Evolutionary conservation across 2,888 invertebrate species (phyloP).

Genomic region (Acronicta psi): DNA sequence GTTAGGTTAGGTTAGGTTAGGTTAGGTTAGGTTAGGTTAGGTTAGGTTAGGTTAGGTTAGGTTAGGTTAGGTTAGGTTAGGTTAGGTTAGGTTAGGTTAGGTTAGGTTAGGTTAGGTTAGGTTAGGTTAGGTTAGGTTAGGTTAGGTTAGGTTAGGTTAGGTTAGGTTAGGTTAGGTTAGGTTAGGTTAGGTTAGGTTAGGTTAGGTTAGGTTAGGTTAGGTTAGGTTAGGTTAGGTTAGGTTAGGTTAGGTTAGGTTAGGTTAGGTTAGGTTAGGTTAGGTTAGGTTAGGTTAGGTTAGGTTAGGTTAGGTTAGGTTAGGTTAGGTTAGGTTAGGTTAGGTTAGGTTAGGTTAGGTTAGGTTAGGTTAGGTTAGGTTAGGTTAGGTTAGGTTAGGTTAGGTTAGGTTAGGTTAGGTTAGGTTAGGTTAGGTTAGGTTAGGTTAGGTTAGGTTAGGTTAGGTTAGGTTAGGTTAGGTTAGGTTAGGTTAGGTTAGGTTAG

Average conservation of each 20-base stretch:
- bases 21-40: slow-evolving; percentile 35
- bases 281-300: neutral
- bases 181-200: neutral
- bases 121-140: neutral
- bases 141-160: neutral
- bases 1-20: slow-evolving; percentile 39
- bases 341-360: too few species aligned
- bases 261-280: slow-evolving; percentile 1
- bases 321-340: too few species aligned
- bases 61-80: neutral
- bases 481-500: too few species aligned
- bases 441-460: too few species aligned
- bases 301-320: too few species aligned
- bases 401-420: too few species aligned
- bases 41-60: slow-evolving; percentile 34
- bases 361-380: too few species aligned
- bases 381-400: too few species aligned
- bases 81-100: neutral
- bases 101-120: neutral
- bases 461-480: too few species aligned
- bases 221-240: neutral
- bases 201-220: neutral
- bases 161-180: neutral
- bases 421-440: too few species aligned
- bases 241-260: slow-evolving; percentile 1